Conservation (phyloP, 2,797 vertebrate species). For the Typhlichthys eigenmanni region DNA sequence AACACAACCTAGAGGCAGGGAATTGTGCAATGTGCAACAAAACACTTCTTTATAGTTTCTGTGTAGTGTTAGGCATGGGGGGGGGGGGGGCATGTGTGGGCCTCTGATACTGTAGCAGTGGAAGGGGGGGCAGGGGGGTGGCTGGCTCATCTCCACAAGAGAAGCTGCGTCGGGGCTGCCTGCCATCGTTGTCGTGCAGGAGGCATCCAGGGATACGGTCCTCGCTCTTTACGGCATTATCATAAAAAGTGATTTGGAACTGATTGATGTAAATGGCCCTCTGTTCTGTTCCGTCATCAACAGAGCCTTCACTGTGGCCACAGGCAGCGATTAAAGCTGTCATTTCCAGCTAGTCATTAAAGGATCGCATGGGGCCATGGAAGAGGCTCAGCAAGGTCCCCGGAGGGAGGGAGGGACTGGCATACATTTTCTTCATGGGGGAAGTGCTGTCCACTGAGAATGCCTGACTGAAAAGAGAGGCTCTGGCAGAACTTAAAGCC, state of each 20-base stretch:
- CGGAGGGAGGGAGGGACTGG: slow-evolving; percentile 61
- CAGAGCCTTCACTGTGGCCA: slow-evolving; percentile 93
- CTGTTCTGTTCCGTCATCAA: slow-evolving; percentile 99
- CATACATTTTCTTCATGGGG: slow-evolving; percentile 63
- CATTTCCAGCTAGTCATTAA: slow-evolving; percentile 99
- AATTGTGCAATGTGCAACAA: background rate
- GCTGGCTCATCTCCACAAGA: too few relatives aligned
- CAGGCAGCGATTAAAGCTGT: slow-evolving; percentile 99
- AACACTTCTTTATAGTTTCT: slow-evolving; percentile 13
- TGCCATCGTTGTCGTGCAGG: slow-evolving; percentile 85
- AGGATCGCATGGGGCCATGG: slow-evolving; percentile 84
- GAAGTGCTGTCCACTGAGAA: slow-evolving; percentile 53
- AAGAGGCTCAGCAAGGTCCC: slow-evolving; percentile 74
- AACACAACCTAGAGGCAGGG: background rate
- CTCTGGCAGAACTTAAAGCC: slow-evolving; percentile 45
- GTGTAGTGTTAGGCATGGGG: background rate
- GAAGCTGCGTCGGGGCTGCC: too few relatives aligned
- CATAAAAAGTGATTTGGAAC: slow-evolving; percentile 99
- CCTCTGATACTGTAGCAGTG: slow-evolving; percentile 3
- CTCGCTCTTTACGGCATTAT: slow-evolving; percentile 92
- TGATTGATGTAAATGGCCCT: slow-evolving; percentile 99
- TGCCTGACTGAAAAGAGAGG: slow-evolving; percentile 35
- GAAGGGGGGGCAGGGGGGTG: too few relatives aligned
- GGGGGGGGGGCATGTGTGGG: background rate
- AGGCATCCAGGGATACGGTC: slow-evolving; percentile 86